Percentiles rank a stretch among this genome's conserved stretches.
Evolutionary conservation across 2,888 invertebrate species (phyloP).

Genomic region (Eucera pruinosa): DNA sequence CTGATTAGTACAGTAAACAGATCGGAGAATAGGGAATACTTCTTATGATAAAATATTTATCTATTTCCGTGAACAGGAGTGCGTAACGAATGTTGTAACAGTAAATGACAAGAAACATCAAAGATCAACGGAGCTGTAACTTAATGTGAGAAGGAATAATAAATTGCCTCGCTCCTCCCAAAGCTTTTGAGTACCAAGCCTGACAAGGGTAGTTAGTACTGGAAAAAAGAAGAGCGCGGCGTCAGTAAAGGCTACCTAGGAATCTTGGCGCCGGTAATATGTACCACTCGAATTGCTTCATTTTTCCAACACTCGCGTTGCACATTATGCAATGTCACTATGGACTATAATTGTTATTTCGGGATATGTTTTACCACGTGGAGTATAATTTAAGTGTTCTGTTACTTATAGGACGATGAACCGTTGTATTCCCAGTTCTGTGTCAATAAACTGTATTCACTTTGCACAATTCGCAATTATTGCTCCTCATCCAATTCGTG

Average conservation of each 20-base stretch:
- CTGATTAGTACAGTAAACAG: background rate
- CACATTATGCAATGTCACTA: constrained; percentile 70
- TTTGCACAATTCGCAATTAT: too few relatives aligned
- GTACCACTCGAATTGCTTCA: constrained; percentile 52
- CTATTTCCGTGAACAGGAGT: constrained; percentile 11
- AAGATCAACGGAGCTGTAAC: constrained; percentile 23
- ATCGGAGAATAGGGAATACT: background rate
- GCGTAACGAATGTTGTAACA: constrained; percentile 1
- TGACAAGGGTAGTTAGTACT: constrained; percentile 45
- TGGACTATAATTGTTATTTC: constrained; percentile 71
- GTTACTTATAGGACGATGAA: constrained; percentile 47
- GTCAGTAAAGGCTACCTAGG: constrained; percentile 35
- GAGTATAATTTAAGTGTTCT: constrained; percentile 52
- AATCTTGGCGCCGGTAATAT: constrained; percentile 66
- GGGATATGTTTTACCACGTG: constrained; percentile 60
- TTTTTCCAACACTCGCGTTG: constrained; percentile 53
- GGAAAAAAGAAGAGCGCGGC: constrained; percentile 37
- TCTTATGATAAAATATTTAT: background rate
- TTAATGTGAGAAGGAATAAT: constrained; percentile 35
- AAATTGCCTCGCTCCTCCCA: constrained; percentile 30
- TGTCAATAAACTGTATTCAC: constrained; percentile 14
- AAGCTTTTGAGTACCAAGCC: constrained; percentile 35
- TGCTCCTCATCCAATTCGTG: too few relatives aligned
- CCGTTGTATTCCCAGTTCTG: background rate
- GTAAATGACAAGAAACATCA: constrained; percentile 10